Evolutionary conservation across 2,888 invertebrate species (phyloP).

Genomic region (Schrankia costaestrigalis): DNA sequence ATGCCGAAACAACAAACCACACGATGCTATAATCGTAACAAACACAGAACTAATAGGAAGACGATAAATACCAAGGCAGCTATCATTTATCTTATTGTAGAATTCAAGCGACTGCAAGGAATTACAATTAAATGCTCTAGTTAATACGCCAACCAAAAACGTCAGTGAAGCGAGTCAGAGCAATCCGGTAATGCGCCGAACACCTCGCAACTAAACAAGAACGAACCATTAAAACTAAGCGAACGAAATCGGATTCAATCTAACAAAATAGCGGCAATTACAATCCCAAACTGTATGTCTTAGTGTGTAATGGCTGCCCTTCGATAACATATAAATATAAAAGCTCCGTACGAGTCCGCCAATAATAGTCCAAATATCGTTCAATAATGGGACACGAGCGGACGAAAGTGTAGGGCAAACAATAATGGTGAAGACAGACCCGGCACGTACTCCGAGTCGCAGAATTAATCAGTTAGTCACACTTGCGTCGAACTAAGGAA

Average conservation of each 20-base stretch:
- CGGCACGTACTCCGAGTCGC: conserved; percentile 66
- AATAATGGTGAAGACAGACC: conserved; percentile 62
- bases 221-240: conserved; percentile 53
- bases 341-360: conserved; percentile 46
- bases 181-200: conserved; percentile 24
- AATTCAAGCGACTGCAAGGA: conserved; percentile 39
- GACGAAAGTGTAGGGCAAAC: conserved; percentile 64
- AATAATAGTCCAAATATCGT: conserved; percentile 72
- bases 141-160: conserved; percentile 44
- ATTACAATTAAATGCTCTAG: conserved; percentile 42
- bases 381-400: conserved; percentile 66
- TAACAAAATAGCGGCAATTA: conserved; percentile 71
- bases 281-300: conserved; percentile 63
- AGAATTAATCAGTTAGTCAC: conserved; percentile 80
- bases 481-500: conserved; percentile 76
- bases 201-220: conserved; percentile 44
- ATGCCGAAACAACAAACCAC: not conserved
- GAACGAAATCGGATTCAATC: conserved; percentile 62
- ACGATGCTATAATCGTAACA: too few species aligned
- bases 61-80: too few species aligned
- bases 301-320: conserved; percentile 59
- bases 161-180: conserved; percentile 20
- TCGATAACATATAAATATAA: conserved; percentile 68
- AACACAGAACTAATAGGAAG: too few species aligned
- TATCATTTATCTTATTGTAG: conserved; percentile 49